A percentile compares a stretch with the other conserved stretches of the same genome.
Conservation (phyloP, 2,888 invertebrate species). For the Agonum fuliginosum region DNA sequence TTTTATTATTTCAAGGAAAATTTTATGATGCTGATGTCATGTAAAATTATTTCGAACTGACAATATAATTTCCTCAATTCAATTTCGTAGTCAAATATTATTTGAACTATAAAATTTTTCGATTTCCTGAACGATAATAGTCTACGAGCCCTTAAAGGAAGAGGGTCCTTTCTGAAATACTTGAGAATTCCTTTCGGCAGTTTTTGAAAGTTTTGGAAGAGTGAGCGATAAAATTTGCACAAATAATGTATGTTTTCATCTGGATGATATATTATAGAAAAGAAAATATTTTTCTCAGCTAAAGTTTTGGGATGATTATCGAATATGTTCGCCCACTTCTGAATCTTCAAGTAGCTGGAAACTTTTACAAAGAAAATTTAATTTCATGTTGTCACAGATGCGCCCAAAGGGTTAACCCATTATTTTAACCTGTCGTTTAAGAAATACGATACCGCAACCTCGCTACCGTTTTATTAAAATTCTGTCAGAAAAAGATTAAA, state of each 20-base stretch:
- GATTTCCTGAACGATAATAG: conserved; percentile 9
- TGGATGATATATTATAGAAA: conserved; percentile 40
- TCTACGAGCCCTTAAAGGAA: conserved; percentile 7
- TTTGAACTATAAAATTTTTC: neutral
- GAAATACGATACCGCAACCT: no score
- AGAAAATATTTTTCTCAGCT: conserved; percentile 38
- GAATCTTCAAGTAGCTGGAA: conserved; percentile 41
- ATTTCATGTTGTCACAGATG: conserved; percentile 23
- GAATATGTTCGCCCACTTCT: conserved; percentile 34
- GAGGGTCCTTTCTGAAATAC: neutral
- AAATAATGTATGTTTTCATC: conserved; percentile 46
- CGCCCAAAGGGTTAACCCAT: neutral
- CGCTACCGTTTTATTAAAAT: no score
- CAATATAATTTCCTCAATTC: neutral
- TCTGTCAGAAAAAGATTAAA: no score
- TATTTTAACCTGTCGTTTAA: conserved; percentile 3
- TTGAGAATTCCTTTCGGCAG: neutral
- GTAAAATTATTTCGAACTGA: no score
- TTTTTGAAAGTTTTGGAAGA: conserved; percentile 8
- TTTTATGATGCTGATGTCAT: no score
- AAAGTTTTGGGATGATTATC: conserved; percentile 44
- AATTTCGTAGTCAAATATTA: neutral
- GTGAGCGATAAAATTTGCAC: conserved; percentile 26
- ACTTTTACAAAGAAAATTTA: conserved; percentile 44
- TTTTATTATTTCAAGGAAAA: no score